Evolutionary conservation across 2,797 vertebrate genomes (phyloP).

Genomic region (Pelobates cultripes): DNA sequence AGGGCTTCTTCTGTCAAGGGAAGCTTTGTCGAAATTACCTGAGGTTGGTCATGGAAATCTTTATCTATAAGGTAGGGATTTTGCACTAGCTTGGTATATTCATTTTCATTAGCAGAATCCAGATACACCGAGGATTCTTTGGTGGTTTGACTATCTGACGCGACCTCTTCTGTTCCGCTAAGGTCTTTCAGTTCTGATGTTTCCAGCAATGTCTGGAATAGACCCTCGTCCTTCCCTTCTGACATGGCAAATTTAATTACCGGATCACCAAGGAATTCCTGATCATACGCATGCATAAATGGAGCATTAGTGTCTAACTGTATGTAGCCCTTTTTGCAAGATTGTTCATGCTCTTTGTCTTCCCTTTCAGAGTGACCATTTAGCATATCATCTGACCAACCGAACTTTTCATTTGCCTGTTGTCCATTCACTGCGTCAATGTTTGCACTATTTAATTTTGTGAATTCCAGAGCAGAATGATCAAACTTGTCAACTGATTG

Average conservation of each 20-base stretch:
- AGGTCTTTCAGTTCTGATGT: conserved; percentile 18
- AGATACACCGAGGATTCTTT: background rate
- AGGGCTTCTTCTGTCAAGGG: background rate
- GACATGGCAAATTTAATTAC: conserved; percentile 26
- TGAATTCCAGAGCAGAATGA: background rate
- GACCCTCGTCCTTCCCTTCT: conserved; percentile 32
- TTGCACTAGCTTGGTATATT: conserved; percentile 19
- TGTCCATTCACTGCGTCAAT: conserved; percentile 33
- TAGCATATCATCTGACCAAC: conserved; percentile 4
- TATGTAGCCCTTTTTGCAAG: conserved; percentile 17
- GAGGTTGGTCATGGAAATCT: background rate
- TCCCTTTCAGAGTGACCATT: conserved; percentile 24
- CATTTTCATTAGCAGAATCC: conserved; percentile 17
- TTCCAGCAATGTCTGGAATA: conserved; percentile 39
- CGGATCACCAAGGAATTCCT: conserved; percentile 28
- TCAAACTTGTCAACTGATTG: background rate
- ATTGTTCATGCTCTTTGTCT: conserved; percentile 22
- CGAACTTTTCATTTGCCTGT: background rate
- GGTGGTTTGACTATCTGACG: background rate
- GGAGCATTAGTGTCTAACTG: background rate
- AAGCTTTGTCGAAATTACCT: conserved; percentile 13
- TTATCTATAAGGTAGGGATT: conserved; percentile 23
- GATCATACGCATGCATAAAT: background rate
- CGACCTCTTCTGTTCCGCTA: conserved; percentile 9
- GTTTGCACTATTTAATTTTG: background rate